Base-by-base conservation (phyloP, 2,113 vertebrate genomes). In the Phyllopteryx taeniolatus region DNA sequence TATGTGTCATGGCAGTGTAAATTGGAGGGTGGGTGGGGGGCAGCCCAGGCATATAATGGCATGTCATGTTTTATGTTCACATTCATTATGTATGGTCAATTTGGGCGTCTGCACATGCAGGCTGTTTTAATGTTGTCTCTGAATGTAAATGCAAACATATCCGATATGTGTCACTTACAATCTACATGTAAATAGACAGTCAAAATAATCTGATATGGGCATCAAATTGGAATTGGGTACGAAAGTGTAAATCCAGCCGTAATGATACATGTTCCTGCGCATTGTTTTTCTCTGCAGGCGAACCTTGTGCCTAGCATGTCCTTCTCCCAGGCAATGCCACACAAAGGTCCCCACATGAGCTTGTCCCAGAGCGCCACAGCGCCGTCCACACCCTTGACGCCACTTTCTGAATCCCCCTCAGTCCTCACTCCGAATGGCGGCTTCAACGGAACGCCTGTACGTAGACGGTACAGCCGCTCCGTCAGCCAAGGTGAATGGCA, bases 341-440 rank as follows among this genome's bases (percentile, higher is more conserved):
- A 95, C 5, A 96, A 96, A 92, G 93, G 92, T 54, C 94, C 94
- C 13, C 95, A 88, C 6, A 86, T 96, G 94, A 98, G 95, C 83
- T 92, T 98, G 92, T 96, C 96, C 90, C 97, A 98, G 90, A 98
- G 95, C 67, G 96, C 97, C 77, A 98, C 95, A 4, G 95, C 96
- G 39, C 97, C 97, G 1, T 96, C 96, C 7, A 95, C 97, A 6
- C 96, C 98, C 74, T 92, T 97, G 88, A 96, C 95, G 75, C 94
- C 96, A 0, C 93, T 94, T 83, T 94, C 94, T 54, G 96, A 98
- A 81, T 94, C 94, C 79, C 94, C 95, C 12, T 95, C 95, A 2
- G 95, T 96, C 91, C 95, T 98, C 93, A 98, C 95, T 78, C 95
- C 96, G 87, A 95, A 91, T 79, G 95, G 94, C 93, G 91, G 97